Percentiles rank a stretch among this genome's conserved stretches.
phyloP scores from a whole-genome alignment of 2,888 invertebrate genomes.

The Perizoma flavofasciatum region DNA sequence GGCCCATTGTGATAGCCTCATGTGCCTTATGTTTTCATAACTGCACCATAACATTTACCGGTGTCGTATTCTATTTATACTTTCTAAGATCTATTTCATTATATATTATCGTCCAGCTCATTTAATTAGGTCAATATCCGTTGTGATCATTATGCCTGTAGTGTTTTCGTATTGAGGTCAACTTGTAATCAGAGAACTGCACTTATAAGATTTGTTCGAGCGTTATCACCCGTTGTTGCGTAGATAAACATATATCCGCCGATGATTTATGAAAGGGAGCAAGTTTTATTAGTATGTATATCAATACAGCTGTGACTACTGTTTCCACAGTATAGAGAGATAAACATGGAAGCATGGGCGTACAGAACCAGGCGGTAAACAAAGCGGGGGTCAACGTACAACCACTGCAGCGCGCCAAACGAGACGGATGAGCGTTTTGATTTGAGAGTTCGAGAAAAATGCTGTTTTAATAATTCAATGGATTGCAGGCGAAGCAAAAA shows the following conservation, averaged over 20 bases:
- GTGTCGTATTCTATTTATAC: neutral
- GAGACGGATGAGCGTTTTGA: constrained; percentile 33
- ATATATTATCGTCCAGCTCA: neutral
- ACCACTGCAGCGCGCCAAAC: constrained; percentile 45
- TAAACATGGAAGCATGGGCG: constrained; percentile 48
- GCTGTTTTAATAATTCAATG: constrained; percentile 1
- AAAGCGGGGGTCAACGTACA: constrained; percentile 66
- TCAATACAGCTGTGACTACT: constrained; percentile 53
- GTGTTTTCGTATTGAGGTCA: constrained; percentile 7
- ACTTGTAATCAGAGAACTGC: constrained; percentile 11
- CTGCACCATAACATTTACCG: constrained; percentile 1
- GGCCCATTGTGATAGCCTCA: constrained; percentile 7
- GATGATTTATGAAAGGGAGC: constrained; percentile 41
- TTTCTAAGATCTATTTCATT: constrained; percentile 7
- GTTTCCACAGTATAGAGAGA: constrained; percentile 47
- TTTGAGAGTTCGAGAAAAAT: constrained; percentile 17
- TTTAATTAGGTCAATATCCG: constrained; percentile 1
- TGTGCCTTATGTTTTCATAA: constrained; percentile 4
- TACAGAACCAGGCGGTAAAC: constrained; percentile 64
- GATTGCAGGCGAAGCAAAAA: no score
- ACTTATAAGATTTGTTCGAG: constrained; percentile 24
- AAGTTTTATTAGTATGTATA: constrained; percentile 45
- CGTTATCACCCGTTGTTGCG: constrained; percentile 18
- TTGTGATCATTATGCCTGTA: constrained; percentile 1
- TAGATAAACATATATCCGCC: constrained; percentile 36